Evolutionary conservation across 2,888 invertebrate genomes (phyloP).

Genomic region (Hirudinaria manillensis): DNA sequence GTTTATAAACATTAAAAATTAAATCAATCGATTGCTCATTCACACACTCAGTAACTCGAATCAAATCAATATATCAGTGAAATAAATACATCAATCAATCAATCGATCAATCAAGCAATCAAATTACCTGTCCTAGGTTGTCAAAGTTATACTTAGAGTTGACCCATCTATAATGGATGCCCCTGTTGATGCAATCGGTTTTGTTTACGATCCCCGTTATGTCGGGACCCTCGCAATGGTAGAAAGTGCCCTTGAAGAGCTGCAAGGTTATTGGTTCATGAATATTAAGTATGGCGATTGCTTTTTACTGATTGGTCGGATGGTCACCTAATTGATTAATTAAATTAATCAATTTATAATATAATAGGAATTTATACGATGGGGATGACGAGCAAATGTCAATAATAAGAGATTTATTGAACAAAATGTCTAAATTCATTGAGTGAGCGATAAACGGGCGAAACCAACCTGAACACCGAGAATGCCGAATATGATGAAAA

Average conservation of each 20-base stretch:
- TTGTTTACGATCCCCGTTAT: constrained; percentile 70
- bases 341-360: too few relatives aligned
- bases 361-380: too few relatives aligned
- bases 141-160: constrained; percentile 99
- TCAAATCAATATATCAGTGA: too few relatives aligned
- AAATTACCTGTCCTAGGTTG: constrained; percentile 74
- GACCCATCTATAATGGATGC: constrained; percentile 73
- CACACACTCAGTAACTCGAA: too few relatives aligned
- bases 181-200: constrained; percentile 67
- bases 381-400: too few relatives aligned
- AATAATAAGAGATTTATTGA: too few relatives aligned
- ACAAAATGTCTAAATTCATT: neutral
- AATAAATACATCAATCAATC: neutral
- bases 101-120: neutral
- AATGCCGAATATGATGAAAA: constrained; percentile 99
- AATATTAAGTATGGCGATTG: too few relatives aligned
- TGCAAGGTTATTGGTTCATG: constrained; percentile 50
- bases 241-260: constrained; percentile 96
- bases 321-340: neutral
- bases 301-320: neutral
- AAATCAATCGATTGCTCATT: too few relatives aligned
- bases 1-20: too few relatives aligned
- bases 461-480: constrained; percentile 80
- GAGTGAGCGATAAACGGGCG: neutral
- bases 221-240: constrained; percentile 88